Percentiles rank a stretch among this genome's conserved stretches.
phyloP scores from a whole-genome alignment of 2,113 vertebrate genomes.

The Neogobius melanostomus region DNA sequence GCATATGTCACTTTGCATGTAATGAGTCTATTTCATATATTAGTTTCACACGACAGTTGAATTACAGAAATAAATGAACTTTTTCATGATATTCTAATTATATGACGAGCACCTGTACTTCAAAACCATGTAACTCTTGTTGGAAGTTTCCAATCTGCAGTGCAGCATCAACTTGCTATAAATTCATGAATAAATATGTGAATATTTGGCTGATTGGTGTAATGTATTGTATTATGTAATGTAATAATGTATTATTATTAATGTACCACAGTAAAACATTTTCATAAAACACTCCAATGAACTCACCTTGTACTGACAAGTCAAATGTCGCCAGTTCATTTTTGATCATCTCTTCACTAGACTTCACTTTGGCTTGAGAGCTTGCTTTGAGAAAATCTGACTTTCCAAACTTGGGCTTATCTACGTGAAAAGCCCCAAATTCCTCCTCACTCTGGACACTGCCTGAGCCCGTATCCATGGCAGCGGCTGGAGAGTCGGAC shows the following conservation, averaged over 20 bases:
- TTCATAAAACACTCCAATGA: neutral
- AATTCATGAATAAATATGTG: neutral
- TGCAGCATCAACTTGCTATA: too few species aligned
- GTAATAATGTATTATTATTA: too few species aligned
- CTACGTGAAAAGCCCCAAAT: conserved; percentile 91
- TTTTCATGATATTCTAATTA: too few species aligned
- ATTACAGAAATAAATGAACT: too few species aligned
- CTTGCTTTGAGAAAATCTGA: conserved; percentile 96
- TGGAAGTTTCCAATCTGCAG: too few species aligned
- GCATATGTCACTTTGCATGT: too few species aligned
- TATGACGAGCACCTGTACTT: too few species aligned
- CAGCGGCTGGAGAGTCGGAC: conserved; percentile 54
- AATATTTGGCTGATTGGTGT: neutral
- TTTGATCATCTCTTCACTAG: conserved; percentile 99
- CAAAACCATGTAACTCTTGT: too few species aligned
- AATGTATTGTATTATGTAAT: too few species aligned
- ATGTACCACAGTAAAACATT: neutral
- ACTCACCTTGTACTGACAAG: conserved; percentile 95
- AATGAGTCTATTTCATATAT: too few species aligned
- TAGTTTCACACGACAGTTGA: too few species aligned
- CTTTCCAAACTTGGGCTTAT: conserved; percentile 97
- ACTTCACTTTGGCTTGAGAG: conserved; percentile 92
- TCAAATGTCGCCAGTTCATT: conserved; percentile 96
- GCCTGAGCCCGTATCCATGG: conserved; percentile 37
- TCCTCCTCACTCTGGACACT: conserved; percentile 81